Conservation (phyloP, 2,888 invertebrate species). For the Acrobasis suavella region DNA sequence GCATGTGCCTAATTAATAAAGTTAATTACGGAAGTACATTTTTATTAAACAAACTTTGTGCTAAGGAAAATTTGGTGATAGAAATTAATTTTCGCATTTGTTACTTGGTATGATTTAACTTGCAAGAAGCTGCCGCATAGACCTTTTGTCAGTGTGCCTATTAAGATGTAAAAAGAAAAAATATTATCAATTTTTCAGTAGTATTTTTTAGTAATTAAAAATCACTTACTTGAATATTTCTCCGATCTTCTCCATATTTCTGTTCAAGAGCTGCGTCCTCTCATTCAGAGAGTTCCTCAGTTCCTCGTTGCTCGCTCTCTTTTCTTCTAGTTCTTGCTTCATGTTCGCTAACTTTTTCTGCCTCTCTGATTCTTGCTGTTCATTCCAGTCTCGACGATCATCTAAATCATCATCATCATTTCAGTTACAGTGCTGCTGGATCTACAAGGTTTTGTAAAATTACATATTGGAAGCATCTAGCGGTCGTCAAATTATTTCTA, state of each 20-base stretch:
- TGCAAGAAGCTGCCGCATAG: too few species aligned
- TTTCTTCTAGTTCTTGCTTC: conserved; percentile 42
- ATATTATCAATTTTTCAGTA: too few species aligned
- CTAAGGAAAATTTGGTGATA: background rate
- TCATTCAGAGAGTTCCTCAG: conserved; percentile 40
- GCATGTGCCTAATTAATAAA: conserved; percentile 16
- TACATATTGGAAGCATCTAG: too few species aligned
- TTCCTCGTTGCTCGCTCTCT: conserved; percentile 40
- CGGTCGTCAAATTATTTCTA: too few species aligned
- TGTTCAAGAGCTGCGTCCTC: conserved; percentile 38
- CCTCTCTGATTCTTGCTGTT: conserved; percentile 42
- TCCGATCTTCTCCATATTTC: conserved; percentile 49
- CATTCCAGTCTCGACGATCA: conserved; percentile 65
- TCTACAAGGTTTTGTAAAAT: too few species aligned
- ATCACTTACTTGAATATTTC: conserved; percentile 67
- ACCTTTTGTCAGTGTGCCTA: too few species aligned
- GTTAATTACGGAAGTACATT: conserved; percentile 14
- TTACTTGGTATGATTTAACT: too few species aligned
- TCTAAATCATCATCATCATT: conserved; percentile 36
- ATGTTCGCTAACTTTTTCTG: conserved; percentile 40
- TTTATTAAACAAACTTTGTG: conserved; percentile 20
- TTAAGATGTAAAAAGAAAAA: too few species aligned
- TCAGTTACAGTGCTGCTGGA: too few species aligned
- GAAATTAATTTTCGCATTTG: too few species aligned
- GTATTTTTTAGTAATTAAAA: too few species aligned